Evolutionary conservation across 2,888 invertebrate species (phyloP).

Genomic region (Ormyrus thymus): DNA sequence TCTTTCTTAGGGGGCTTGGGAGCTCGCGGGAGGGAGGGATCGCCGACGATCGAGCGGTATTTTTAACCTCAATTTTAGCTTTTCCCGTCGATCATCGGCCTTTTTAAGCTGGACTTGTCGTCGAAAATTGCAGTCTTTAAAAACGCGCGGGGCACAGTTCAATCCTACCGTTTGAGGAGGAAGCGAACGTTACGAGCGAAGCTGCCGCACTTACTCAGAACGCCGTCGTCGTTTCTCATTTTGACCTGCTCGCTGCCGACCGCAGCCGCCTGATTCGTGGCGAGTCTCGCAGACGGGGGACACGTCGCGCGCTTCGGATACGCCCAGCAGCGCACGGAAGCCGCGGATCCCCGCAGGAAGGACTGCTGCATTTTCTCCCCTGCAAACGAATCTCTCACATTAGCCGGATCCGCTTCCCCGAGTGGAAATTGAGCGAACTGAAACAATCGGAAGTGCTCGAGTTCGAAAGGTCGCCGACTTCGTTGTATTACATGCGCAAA

Average conservation of each 20-base stretch:
- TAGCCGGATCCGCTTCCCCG: too few relatives aligned
- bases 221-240: conserved; percentile 14
- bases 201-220: conserved; percentile 28
- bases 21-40: too few relatives aligned
- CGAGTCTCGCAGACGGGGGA: neutral
- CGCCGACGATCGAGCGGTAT: too few relatives aligned
- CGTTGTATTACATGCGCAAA: too few relatives aligned
- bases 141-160: too few relatives aligned
- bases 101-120: neutral
- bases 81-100: too few relatives aligned
- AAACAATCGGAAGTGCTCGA: too few relatives aligned
- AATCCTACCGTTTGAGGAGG: too few relatives aligned
- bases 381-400: too few relatives aligned
- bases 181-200: too few relatives aligned
- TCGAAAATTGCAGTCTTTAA: neutral
- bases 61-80: neutral
- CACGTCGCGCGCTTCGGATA: neutral
- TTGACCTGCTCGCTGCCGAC: conserved; percentile 24
- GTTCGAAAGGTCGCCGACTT: too few relatives aligned
- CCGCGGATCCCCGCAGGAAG: neutral
- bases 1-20: neutral
- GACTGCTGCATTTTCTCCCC: conserved; percentile 31
- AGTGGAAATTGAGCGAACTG: too few relatives aligned
- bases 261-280: conserved; percentile 25
- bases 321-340: neutral